These are phyloP conservation scores for Tyto alba DNA, from an alignment of 2,113 vertebrate genomes.

Conservation along the genomic window DNA sequence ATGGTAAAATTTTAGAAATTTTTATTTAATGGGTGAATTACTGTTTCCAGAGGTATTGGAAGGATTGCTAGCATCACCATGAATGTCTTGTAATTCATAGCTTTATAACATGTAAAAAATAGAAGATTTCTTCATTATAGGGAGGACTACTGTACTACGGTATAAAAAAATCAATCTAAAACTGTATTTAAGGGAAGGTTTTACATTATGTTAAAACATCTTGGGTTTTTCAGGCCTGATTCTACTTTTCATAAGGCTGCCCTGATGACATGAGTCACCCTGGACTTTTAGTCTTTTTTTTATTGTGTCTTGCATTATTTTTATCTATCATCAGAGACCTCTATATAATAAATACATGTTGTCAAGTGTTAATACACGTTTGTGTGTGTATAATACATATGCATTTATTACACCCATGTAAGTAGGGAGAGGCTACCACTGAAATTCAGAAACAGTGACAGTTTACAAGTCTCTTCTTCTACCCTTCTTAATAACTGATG, in stretches of 20 bases:
- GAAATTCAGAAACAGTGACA: background rate
- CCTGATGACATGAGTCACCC: background rate
- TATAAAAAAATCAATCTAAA: background rate
- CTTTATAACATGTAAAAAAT: background rate
- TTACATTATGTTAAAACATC: background rate
- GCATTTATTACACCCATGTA: background rate
- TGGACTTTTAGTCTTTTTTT: background rate
- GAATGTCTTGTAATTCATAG: background rate
- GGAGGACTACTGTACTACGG: background rate
- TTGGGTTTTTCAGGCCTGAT: background rate
- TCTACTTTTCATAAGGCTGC: background rate
- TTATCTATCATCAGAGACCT: background rate
- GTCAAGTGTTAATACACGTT: background rate
- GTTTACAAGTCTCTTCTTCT: background rate
- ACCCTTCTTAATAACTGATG: background rate
- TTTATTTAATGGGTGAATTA: slow-evolving; percentile 51
- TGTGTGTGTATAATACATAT: background rate
- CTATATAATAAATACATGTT: background rate
- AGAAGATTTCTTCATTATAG: background rate
- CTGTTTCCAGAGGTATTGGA: background rate
- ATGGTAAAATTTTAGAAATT: slow-evolving; percentile 44
- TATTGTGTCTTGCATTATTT: background rate
- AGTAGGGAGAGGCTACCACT: background rate
- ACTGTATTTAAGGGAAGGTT: background rate
- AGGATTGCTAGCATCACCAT: background rate